Evolutionary conservation across 1,140 invertebrate species (phyloP).

Genomic region (Drosophila lacteicornis): DNA sequence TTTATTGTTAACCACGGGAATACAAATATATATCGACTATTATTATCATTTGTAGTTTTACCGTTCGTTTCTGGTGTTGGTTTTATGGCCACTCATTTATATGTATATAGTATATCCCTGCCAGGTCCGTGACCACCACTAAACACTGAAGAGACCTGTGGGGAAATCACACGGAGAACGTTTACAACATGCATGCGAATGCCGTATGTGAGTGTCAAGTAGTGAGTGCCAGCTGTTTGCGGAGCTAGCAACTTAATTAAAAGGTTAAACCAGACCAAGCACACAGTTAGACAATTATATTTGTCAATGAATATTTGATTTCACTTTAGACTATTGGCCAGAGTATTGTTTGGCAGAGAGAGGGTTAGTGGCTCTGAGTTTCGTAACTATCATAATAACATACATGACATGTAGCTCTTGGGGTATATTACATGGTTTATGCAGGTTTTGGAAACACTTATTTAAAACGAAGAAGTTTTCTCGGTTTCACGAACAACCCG

Average conservation of each 20-base stretch:
- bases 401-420: no score
- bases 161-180: conserved; percentile 36
- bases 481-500: no score
- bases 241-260: conserved; percentile 56
- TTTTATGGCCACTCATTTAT: conserved; percentile 39
- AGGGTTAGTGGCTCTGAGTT: not conserved
- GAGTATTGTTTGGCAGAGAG: not conserved
- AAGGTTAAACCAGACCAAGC: conserved; percentile 27
- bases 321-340: conserved; percentile 25
- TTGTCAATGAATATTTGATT: conserved; percentile 62
- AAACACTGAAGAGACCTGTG: conserved; percentile 5
- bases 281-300: conserved; percentile 43
- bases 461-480: not conserved
- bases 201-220: not conserved
- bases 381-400: no score
- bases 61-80: conserved; percentile 26
- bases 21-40: conserved; percentile 16
- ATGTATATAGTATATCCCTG: not conserved
- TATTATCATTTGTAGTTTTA: conserved; percentile 62
- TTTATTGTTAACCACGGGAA: conserved; percentile 22
- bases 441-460: not conserved
- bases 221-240: conserved; percentile 35
- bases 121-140: not conserved
- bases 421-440: not conserved
- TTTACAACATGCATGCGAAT: conserved; percentile 44